These are phyloP conservation scores for Lasioglossum marginatum DNA, from an alignment of 2,888 invertebrate genomes.

Conservation along the genomic window DNA sequence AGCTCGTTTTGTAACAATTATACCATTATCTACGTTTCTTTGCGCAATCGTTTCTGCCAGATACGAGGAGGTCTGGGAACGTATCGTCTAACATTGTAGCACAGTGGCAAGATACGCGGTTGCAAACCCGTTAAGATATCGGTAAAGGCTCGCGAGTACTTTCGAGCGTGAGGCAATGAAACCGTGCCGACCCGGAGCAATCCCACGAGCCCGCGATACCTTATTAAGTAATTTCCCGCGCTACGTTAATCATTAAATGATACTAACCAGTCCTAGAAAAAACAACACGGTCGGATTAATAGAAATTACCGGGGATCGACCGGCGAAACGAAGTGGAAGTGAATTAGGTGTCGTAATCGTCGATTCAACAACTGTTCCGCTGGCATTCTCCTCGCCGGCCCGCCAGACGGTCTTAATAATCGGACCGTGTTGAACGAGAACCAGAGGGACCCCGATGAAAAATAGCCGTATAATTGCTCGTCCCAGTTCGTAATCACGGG, in stretches of 20 bases:
- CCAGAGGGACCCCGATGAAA: slow-evolving; percentile 22
- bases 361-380: slow-evolving; percentile 25
- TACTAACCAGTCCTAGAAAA: slow-evolving; percentile 15
- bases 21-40: background rate
- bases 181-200: slow-evolving; percentile 12
- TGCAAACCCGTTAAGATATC: slow-evolving; percentile 13
- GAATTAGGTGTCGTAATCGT: slow-evolving; percentile 46
- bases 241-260: slow-evolving; percentile 45
- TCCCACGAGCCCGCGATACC: slow-evolving; percentile 30
- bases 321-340: slow-evolving; percentile 1
- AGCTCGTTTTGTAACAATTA: background rate
- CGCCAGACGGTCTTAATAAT: slow-evolving; percentile 36
- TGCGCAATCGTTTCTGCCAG: background rate
- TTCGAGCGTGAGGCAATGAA: background rate
- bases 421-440: slow-evolving; percentile 23
- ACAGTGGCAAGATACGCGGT: background rate
- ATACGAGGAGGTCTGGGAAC: slow-evolving; percentile 8
- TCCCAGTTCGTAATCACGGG: slow-evolving; percentile 45
- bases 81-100: slow-evolving; percentile 2
- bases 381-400: background rate
- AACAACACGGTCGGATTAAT: slow-evolving; percentile 41
- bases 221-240: slow-evolving; percentile 55
- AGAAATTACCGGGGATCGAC: slow-evolving; percentile 45
- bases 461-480: slow-evolving; percentile 52
- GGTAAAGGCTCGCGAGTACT: slow-evolving; percentile 2